Percentiles rank a stretch among this genome's conserved stretches.
Conservation (phyloP, 2,113 vertebrate genomes). For the Empidonax traillii region DNA sequence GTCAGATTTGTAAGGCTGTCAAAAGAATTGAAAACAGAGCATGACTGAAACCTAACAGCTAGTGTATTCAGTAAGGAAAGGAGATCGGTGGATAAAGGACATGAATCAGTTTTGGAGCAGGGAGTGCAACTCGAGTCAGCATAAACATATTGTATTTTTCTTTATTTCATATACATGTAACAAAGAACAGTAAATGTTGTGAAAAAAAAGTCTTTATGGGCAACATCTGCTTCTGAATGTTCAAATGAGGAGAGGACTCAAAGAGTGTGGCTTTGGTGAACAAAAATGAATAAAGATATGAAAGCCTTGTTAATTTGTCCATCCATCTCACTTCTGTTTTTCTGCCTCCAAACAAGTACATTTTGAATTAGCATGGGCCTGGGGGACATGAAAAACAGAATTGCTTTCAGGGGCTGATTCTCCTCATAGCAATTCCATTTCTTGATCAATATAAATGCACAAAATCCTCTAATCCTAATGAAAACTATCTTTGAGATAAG, state of each 20-base stretch:
- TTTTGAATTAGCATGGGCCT: not conserved
- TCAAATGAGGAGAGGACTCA: not conserved
- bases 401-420: not conserved
- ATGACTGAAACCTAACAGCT: not conserved
- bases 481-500: not conserved
- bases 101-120: not conserved
- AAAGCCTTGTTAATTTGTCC: not conserved
- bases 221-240: not conserved
- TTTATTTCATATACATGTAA: not conserved
- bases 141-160: not conserved
- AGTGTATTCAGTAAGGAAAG: not conserved
- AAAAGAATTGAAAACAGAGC: not conserved
- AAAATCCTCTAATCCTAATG: not conserved
- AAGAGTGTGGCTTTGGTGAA: not conserved
- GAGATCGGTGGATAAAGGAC: not conserved
- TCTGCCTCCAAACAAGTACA: not conserved
- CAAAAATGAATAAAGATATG: not conserved
- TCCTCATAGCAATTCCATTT: not conserved
- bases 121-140: not conserved
- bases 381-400: accelerated
- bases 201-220: not conserved
- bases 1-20: not conserved
- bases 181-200: not conserved
- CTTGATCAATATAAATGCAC: not conserved
- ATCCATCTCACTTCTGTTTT: not conserved